phyloP scores from a whole-genome alignment of 2,888 invertebrate species.

The Aricia artaxerxes region DNA sequence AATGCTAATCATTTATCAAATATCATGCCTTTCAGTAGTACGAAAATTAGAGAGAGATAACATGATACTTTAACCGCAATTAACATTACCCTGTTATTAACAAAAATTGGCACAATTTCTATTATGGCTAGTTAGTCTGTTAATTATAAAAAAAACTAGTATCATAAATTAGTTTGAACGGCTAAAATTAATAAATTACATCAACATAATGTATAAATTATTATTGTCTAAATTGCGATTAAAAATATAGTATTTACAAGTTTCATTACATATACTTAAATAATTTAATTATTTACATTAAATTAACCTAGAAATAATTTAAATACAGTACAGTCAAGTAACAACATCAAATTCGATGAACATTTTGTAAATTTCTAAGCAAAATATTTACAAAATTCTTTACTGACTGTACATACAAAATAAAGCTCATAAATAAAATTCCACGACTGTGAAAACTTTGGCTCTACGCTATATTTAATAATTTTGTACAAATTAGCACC shows the following conservation, averaged over 20 bases:
- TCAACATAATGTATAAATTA: neutral
- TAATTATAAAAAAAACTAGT: constrained; percentile 28
- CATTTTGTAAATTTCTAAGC: neutral
- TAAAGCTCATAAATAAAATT: neutral
- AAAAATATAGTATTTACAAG: neutral
- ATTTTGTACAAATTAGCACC: constrained; percentile 26
- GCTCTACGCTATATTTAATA: neutral
- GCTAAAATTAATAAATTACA: neutral
- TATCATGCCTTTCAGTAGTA: neutral
- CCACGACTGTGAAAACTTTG: neutral
- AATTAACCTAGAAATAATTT: neutral
- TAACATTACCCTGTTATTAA: constrained; percentile 10
- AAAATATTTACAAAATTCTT: neutral
- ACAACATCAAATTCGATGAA: neutral
- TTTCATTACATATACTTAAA: neutral
- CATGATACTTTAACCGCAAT: neutral
- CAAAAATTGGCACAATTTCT: constrained; percentile 43
- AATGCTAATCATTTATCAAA: neutral
- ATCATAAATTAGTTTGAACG: neutral
- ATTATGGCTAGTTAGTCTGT: constrained; percentile 58
- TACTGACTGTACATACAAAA: neutral
- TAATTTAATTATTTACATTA: neutral
- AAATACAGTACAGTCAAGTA: neutral
- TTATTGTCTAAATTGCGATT: neutral
- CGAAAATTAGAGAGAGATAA: neutral